These are phyloP conservation scores for Rhizomys pruinosus DNA, from an alignment of 2,113 vertebrate genomes.

Conservation along the genomic window DNA sequence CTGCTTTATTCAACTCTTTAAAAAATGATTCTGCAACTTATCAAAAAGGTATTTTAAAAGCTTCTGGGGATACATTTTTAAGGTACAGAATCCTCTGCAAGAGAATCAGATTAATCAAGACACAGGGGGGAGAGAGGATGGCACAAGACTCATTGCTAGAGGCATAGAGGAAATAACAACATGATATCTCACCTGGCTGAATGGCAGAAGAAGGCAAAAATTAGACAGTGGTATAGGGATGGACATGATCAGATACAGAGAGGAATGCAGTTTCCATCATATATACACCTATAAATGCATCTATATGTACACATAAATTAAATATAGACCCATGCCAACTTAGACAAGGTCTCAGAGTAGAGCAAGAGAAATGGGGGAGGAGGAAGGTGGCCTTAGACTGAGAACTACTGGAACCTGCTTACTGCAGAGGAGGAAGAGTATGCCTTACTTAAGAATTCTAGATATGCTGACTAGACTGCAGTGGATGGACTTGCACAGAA, in stretches of 20 bases:
- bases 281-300: background rate
- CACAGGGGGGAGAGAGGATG: background rate
- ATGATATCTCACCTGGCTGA: background rate
- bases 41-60: constrained; percentile 52
- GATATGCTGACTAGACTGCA: no score
- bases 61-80: constrained; percentile 51
- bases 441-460: no score
- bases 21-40: constrained; percentile 62
- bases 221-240: background rate
- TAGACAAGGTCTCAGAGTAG: no score
- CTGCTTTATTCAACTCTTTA: constrained; percentile 45
- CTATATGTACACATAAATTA: background rate
- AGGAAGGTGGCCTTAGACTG: no score
- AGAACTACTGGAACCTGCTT: no score
- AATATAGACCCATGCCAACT: no score
- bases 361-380: no score
- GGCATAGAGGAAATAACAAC: background rate
- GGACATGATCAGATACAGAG: background rate
- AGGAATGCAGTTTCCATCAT: background rate
- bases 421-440: no score
- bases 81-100: constrained; percentile 39
- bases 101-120: constrained; percentile 49
- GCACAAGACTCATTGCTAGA: background rate
- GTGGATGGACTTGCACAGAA: no score
- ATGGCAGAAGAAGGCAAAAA: background rate